Percentiles rank a stretch among this genome's conserved stretches.
These are phyloP conservation scores for Zosterops japonicus DNA, from an alignment of 2,113 vertebrate genomes.

Conservation along the genomic window DNA sequence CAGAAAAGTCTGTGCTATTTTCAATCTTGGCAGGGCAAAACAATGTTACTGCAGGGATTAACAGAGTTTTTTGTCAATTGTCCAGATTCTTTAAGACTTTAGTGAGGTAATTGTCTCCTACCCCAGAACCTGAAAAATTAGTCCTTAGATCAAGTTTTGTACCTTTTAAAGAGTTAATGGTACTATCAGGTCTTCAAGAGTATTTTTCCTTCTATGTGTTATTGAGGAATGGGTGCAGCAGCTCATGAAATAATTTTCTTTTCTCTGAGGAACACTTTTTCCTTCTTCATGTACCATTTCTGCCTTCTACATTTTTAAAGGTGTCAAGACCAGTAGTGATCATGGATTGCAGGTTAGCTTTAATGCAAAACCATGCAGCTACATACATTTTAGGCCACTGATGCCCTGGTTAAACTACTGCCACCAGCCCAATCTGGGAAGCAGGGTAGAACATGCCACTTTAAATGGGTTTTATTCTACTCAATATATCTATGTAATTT, in stretches of 20 bases:
- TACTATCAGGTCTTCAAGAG: background rate
- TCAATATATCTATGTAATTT: background rate
- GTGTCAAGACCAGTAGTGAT: background rate
- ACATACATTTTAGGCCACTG: background rate
- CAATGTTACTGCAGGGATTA: background rate
- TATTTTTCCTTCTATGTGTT: background rate
- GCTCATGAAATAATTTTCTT: background rate
- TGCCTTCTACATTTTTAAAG: background rate
- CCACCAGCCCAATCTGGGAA: background rate
- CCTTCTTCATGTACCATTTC: background rate
- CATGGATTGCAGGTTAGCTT: background rate
- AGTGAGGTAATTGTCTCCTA: background rate
- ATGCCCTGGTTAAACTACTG: background rate
- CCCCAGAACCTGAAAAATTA: background rate
- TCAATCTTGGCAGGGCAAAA: background rate
- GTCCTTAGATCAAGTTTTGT: background rate
- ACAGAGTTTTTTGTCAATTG: background rate
- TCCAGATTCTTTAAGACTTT: background rate
- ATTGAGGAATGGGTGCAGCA: background rate
- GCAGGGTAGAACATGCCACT: background rate
- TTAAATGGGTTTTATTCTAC: background rate
- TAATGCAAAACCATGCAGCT: background rate
- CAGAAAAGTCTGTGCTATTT: background rate
- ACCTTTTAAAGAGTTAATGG: background rate
- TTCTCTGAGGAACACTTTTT: background rate